A percentile compares a stretch with the other conserved stretches of the same genome.
These are phyloP conservation scores for Protomyctophum bolini DNA, from an alignment of 2,113 vertebrate species.

Conservation along the genomic window DNA sequence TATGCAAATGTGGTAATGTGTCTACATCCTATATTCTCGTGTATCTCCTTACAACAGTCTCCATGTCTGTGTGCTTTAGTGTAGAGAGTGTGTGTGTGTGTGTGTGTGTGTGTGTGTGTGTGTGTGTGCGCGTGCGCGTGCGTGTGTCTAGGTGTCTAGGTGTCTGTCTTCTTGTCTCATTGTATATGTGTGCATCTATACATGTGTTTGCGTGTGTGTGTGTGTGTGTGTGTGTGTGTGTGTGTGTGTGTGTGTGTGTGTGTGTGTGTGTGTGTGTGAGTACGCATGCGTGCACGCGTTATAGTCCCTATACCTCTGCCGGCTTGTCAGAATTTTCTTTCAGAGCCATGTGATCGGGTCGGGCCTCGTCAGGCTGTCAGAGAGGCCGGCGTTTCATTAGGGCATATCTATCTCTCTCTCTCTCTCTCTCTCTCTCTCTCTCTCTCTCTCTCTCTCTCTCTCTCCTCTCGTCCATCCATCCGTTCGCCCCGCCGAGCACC, in stretches of 20 bases:
- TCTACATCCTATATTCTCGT: constrained; percentile 44
- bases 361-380: constrained; percentile 92
- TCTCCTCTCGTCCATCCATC: constrained; percentile 68
- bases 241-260: constrained; percentile 28
- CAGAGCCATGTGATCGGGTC: constrained; percentile 91
- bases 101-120: constrained; percentile 7
- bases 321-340: constrained; percentile 89
- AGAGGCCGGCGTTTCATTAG: constrained; percentile 94
- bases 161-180: too few relatives aligned
- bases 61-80: too few relatives aligned
- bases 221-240: constrained; percentile 33
- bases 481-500: constrained; percentile 96
- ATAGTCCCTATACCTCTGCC: constrained; percentile 54
- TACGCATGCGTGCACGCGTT: constrained; percentile 58
- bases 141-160: neutral
- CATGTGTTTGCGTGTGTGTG: constrained; percentile 46
- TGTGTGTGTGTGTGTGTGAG: constrained; percentile 34
- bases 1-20: constrained; percentile 45
- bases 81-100: constrained; percentile 16
- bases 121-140: constrained; percentile 20
- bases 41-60: neutral
- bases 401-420: constrained; percentile 47
- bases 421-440: too few relatives aligned
- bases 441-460: too few relatives aligned
- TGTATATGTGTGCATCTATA: constrained; percentile 47